A percentile compares a stretch with the other conserved stretches of the same genome.
phyloP scores from a whole-genome alignment of 2,797 vertebrate genomes.

The Anguilla pacifica region DNA sequence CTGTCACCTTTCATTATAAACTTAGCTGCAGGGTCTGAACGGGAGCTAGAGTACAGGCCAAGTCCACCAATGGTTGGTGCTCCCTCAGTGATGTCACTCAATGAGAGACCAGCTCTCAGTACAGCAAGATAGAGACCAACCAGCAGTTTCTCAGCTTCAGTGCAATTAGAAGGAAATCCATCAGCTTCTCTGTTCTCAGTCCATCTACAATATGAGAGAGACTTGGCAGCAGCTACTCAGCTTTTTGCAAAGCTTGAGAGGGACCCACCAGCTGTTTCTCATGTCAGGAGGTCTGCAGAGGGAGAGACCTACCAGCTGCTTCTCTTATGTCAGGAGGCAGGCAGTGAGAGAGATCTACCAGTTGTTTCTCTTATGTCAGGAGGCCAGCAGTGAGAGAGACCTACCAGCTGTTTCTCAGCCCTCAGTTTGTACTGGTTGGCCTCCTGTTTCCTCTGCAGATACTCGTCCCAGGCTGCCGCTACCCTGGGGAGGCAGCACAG shows the following conservation, averaged over 20 bases:
- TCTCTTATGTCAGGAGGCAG: neutral
- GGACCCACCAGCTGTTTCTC: neutral
- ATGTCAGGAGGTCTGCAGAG: neutral
- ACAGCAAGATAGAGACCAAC: neutral
- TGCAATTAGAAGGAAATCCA: slow-evolving; percentile 54
- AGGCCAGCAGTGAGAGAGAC: slow-evolving; percentile 35
- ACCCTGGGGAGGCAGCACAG: slow-evolving; percentile 65
- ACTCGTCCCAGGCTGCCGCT: slow-evolving; percentile 74
- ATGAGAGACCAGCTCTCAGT: neutral
- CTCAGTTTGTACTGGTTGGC: slow-evolving; percentile 87
- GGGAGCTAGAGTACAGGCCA: neutral
- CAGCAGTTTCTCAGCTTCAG: neutral
- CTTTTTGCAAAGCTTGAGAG: neutral
- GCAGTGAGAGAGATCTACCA: neutral
- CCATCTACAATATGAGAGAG: neutral
- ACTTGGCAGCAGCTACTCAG: slow-evolving; percentile 34
- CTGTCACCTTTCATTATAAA: neutral
- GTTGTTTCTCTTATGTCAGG: neutral
- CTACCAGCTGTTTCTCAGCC: slow-evolving; percentile 90
- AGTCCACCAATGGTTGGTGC: neutral
- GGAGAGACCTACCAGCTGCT: neutral
- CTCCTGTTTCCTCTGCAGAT: slow-evolving; percentile 83
- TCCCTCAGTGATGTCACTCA: neutral
- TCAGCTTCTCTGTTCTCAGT: slow-evolving; percentile 88
- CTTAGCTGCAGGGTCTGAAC: neutral